phyloP scores from a whole-genome alignment of 2,113 vertebrate genomes.

The Rhizomys pruinosus region DNA sequence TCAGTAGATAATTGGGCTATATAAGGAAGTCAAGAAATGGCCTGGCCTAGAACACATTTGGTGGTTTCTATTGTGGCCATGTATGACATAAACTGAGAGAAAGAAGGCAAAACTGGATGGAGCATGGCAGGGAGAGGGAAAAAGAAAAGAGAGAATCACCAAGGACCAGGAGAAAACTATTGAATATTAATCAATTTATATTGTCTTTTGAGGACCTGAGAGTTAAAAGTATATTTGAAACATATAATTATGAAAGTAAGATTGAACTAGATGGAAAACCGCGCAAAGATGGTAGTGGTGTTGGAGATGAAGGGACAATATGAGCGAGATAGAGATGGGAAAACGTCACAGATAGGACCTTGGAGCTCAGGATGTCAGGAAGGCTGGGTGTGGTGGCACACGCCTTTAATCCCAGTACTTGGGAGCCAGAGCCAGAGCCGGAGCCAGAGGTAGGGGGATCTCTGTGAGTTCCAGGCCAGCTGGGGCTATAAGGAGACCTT shows the following conservation, averaged over 20 bases:
- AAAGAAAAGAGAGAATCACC: no score
- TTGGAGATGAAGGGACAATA: background rate
- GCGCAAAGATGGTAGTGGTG: background rate
- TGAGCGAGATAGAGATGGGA: no score
- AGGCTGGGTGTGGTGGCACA: no score
- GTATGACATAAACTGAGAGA: conserved; percentile 2
- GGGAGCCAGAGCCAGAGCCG: no score
- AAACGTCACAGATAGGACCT: background rate
- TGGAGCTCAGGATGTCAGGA: background rate
- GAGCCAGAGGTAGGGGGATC: no score
- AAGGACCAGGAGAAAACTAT: background rate
- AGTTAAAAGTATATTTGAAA: background rate
- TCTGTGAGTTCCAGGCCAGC: no score
- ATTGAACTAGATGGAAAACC: background rate
- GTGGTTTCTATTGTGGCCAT: background rate
- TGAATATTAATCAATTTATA: background rate
- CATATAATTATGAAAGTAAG: background rate
- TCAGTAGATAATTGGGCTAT: background rate
- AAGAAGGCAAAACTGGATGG: background rate
- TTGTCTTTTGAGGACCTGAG: background rate
- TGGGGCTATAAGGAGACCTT: no score
- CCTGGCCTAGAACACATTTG: background rate
- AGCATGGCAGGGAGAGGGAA: background rate
- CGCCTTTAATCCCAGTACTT: no score
- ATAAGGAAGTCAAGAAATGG: conserved; percentile 12